Base-by-base conservation (phyloP, 1,140 invertebrate species). In the Mylabris phalerata region DNA sequence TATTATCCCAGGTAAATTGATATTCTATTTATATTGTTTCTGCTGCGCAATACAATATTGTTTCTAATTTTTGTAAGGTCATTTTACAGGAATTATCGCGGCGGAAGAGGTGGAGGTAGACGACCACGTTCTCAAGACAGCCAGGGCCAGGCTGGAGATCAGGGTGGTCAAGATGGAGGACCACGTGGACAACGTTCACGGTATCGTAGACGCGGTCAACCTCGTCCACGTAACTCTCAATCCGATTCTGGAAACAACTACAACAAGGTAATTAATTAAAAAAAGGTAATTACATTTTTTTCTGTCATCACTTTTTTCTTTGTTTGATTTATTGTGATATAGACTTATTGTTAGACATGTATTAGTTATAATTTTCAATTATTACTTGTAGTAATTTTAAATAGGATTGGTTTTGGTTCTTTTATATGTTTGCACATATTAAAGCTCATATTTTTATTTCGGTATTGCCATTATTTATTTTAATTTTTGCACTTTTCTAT, bases 41-140 rank as follows among this genome's bases (percentile, higher is more conserved):
- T 13, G 10, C 1, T 10, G n/a, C 4, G 5, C 4, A 44, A 44
- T 11, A 44, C 19, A 11, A 11, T 19, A 32, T 32, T 5, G 4
- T 32, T 32, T 32, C 32, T 32, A 32, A 32, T 32, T 32, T 32
- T 19, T 32, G 0, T 32, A 32, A 32, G 32, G 7, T 32, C 32
- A 32, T 82, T 74, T 79, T 81, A 32, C 57, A 80, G 84, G 47
- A 80, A 82, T 63, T 80, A 78, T 69, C 79, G 81, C 55, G 79
- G 81, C 51, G 80, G 80, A 55, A 74, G 79, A 63, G 77, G 79
- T n/a, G 77, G 66, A 47, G 75, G 74, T 24, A 70, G 79, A 62
- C 75, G 78, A 63, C 78, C 76, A 50, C 78, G 78, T 54, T 81
- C 79, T 62, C 81, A 83, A 67, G 81, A 83, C 66, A 78, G 78